A percentile compares a stretch with the other conserved stretches of the same genome.
Evolutionary conservation across 2,113 vertebrate genomes (phyloP).

Genomic region (Laticauda laticaudata): DNA sequence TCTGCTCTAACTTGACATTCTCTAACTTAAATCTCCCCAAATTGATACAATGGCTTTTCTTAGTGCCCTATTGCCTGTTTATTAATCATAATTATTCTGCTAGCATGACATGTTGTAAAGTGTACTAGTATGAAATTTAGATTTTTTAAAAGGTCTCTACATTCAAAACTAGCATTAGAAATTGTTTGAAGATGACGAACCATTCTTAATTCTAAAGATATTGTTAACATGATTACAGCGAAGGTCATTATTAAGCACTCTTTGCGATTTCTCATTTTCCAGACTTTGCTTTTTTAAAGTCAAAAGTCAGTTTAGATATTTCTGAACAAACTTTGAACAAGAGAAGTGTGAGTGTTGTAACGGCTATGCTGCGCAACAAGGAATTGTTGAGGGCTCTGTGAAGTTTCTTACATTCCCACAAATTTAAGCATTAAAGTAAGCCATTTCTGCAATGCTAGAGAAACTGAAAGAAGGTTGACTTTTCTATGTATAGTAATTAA

Average conservation of each 20-base stretch:
- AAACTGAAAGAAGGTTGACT: not conserved
- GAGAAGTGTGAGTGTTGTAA: not conserved
- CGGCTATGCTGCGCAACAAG: not conserved
- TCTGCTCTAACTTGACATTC: constrained; percentile 2
- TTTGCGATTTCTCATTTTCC: not conserved
- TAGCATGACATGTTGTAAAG: not conserved
- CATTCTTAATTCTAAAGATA: not conserved
- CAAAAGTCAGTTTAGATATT: not conserved
- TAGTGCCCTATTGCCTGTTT: not conserved
- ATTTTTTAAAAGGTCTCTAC: not conserved
- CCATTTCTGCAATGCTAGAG: not conserved
- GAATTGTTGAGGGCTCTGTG: not conserved
- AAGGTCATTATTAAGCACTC: not conserved
- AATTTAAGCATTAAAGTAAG: not conserved
- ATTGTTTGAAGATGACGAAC: not conserved
- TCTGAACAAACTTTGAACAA: not conserved
- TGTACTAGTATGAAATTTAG: not conserved
- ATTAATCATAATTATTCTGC: not conserved
- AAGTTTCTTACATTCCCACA: not conserved
- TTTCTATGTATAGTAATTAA: not conserved
- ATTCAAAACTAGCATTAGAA: not conserved
- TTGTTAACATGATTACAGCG: not conserved
- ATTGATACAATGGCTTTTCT: not conserved
- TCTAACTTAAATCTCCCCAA: not conserved
- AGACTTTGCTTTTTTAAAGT: not conserved